phyloP scores from a whole-genome alignment of 2,113 vertebrate species.

The Polypterus bichir region DNA sequence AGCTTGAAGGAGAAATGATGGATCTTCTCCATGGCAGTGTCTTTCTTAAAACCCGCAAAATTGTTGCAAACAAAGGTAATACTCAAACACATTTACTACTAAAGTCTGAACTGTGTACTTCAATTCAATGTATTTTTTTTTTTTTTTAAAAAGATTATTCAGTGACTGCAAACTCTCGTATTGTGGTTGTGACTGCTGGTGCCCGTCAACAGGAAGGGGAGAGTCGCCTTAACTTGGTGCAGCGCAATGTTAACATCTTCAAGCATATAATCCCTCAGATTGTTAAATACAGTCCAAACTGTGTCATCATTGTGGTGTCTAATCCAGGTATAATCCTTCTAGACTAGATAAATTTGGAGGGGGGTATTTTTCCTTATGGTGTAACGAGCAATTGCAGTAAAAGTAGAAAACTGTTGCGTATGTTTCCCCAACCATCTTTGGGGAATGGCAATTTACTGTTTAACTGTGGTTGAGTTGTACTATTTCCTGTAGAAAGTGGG shows the following conservation, averaged over 20 bases:
- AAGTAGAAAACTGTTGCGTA: no score
- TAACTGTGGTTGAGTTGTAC: neutral
- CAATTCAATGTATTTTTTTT: neutral
- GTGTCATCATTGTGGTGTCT: slow-evolving; percentile 83
- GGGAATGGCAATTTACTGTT: no score
- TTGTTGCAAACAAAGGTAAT: slow-evolving; percentile 81
- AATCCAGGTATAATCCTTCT: slow-evolving; percentile 67
- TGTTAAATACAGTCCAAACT: slow-evolving; percentile 81
- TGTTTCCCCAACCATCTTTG: no score
- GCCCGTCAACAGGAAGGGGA: slow-evolving; percentile 95
- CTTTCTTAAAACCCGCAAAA: slow-evolving; percentile 85
- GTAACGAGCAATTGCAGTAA: no score
- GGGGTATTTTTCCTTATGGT: no score
- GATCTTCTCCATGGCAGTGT: slow-evolving; percentile 87
- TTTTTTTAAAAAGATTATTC: slow-evolving; percentile 66
- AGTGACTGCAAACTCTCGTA: slow-evolving; percentile 79
- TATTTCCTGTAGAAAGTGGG: neutral
- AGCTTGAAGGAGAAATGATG: slow-evolving; percentile 93
- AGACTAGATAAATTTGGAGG: no score
- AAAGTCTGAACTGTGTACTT: neutral
- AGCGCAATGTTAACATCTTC: slow-evolving; percentile 93
- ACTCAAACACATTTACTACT: neutral
- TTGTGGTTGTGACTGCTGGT: slow-evolving; percentile 85
- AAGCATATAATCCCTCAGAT: slow-evolving; percentile 90
- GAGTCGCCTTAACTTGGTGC: slow-evolving; percentile 87